Base-by-base conservation (phyloP, 2,888 invertebrate genomes). In the Cacoxenus indagator region DNA sequence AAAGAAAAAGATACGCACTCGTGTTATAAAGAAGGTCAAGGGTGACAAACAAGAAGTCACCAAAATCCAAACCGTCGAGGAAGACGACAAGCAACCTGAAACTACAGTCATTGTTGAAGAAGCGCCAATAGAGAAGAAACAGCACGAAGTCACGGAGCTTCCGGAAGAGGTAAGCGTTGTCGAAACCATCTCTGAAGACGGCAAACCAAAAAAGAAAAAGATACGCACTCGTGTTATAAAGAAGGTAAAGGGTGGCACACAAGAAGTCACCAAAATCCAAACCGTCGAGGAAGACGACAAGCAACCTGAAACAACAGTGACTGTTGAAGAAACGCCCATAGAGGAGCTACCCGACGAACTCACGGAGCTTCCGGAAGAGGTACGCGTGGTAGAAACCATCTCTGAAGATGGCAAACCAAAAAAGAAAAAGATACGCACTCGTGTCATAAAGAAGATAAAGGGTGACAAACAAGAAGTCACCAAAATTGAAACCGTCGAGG, bases 211-310 rank as follows among this genome's bases (percentile, higher is more conserved):
- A 43, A 78, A 75, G 64, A 78, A 73, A 70, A 77, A 73, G 71
- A 76, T 77, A 24, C 73, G 75, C 19, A 78, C 78, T 29, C 75
- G 77, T 3, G 71, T 75, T 5, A 77, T 78, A 31, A 78, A 78
- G 64, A 78, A 77, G 72, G 61, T 75, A 19, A 77, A 76, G 72
- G 78, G 75, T 26, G 74, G 68, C 65, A 78, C 75, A 27, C 74
- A 76, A 71, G 75, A 78, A 66, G 73, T 78, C 31, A 78, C 78
- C 19, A 77, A 78, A 65, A 76, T 78, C 48, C 76, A 78, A 65
- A 77, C 75, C 9, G 73, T 78, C 11, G 76, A 78, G 64, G 78
- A 77, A 62, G 77, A 76, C 68, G 77, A 75, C 64, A 78, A 77
- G 6, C 67, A 64, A 26, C 71, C 76, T 0, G 77, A 76, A 62